A percentile compares a stretch with the other conserved stretches of the same genome.
phyloP scores from a whole-genome alignment of 2,797 vertebrate genomes.

The Enteromius radiatus region DNA sequence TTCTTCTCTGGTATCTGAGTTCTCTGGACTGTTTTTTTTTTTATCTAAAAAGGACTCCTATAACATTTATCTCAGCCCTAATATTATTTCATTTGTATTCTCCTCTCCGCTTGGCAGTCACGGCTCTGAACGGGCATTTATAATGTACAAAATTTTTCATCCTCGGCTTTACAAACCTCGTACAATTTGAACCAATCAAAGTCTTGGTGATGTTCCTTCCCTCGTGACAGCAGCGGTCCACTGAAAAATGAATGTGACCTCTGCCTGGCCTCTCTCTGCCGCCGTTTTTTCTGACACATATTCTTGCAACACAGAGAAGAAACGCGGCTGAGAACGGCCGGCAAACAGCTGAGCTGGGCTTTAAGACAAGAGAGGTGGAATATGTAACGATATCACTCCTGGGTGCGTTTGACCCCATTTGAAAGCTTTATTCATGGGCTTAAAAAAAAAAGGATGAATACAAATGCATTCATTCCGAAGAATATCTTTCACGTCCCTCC shows the following conservation, averaged over 20 bases:
- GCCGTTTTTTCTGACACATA: conserved; percentile 59
- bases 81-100: neutral
- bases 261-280: conserved; percentile 65
- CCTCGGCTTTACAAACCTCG: conserved; percentile 60
- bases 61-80: neutral
- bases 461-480: neutral
- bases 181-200: conserved; percentile 69
- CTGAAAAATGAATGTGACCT: conserved; percentile 77
- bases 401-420: conserved; percentile 63
- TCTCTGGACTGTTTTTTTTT: neutral
- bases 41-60: neutral
- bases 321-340: neutral
- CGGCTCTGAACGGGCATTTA: neutral
- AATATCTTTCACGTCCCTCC: neutral
- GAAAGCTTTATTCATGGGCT: conserved; percentile 24
- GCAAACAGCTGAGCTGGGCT: conserved; percentile 9
- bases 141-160: neutral
- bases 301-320: conserved; percentile 52
- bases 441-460: neutral
- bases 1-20: neutral
- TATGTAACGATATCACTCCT: conserved; percentile 44
- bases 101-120: neutral
- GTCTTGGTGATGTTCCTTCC: conserved; percentile 48
- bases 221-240: conserved; percentile 56
- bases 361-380: conserved; percentile 21